These are phyloP conservation scores for Girardinus metallicus DNA, from an alignment of 2,797 vertebrate species.

Conservation along the genomic window DNA sequence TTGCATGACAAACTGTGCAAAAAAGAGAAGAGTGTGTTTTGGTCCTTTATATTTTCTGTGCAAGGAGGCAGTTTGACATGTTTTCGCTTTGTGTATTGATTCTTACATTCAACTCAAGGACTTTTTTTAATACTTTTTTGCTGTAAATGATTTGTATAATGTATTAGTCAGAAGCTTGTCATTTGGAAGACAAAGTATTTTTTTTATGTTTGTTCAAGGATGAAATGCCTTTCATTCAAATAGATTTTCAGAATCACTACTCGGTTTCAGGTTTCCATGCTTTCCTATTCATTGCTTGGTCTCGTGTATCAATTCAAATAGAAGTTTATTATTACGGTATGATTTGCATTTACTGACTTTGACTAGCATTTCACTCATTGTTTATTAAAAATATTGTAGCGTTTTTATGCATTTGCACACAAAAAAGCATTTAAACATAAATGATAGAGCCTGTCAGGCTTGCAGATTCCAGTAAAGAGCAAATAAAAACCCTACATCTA, in stretches of 20 bases:
- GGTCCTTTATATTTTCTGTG: background rate
- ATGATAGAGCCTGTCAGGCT: slow-evolving; percentile 36
- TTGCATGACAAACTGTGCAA: slow-evolving; percentile 9
- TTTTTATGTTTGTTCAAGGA: background rate
- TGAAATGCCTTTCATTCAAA: background rate
- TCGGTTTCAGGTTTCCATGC: background rate
- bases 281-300: background rate
- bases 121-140: background rate
- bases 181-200: background rate
- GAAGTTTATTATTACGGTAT: background rate
- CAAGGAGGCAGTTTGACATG: background rate
- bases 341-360: background rate
- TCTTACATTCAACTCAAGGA: background rate
- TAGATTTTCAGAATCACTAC: background rate
- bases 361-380: background rate
- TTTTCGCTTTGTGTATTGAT: background rate
- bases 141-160: background rate
- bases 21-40: background rate
- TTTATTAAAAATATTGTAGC: background rate
- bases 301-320: background rate
- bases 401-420: background rate
- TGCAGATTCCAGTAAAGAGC: slow-evolving; percentile 42
- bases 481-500: slow-evolving; percentile 34
- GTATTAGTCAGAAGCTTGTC: background rate
- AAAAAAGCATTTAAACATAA: background rate